Conservation (phyloP, 2,113 vertebrate genomes). For the Ophiodon elongatus region DNA sequence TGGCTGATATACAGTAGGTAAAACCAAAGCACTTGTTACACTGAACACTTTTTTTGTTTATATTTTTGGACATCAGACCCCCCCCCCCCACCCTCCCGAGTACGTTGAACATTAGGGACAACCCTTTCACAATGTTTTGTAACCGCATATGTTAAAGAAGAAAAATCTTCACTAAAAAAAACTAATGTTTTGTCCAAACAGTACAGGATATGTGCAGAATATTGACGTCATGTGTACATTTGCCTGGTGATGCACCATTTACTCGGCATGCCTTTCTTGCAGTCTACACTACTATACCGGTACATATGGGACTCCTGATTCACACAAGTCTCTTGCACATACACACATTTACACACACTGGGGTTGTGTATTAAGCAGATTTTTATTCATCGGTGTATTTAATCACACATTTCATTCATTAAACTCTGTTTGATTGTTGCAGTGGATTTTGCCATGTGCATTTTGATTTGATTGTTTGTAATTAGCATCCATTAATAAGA, state of each 20-base stretch:
- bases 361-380: slow-evolving; percentile 51
- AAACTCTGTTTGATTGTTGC: slow-evolving; percentile 72
- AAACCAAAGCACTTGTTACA: slow-evolving; percentile 62
- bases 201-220: slow-evolving; percentile 31
- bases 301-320: slow-evolving; percentile 24
- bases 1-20: slow-evolving; percentile 4
- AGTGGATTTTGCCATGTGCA: slow-evolving; percentile 24
- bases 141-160: slow-evolving; percentile 1
- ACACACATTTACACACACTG: slow-evolving; percentile 39
- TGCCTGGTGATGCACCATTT: slow-evolving; percentile 43
- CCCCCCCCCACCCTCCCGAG: background rate
- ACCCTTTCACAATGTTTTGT: slow-evolving; percentile 17
- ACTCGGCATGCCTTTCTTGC: slow-evolving; percentile 57
- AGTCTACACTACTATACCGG: slow-evolving; percentile 29
- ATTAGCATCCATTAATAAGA: background rate
- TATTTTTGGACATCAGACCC: background rate
- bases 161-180: background rate
- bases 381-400: slow-evolving; percentile 65
- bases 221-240: slow-evolving; percentile 19
- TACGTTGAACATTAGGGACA: background rate
- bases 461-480: slow-evolving; percentile 33
- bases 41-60: slow-evolving; percentile 11
- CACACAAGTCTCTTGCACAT: slow-evolving; percentile 28
- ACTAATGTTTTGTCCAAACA: slow-evolving; percentile 30
- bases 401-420: slow-evolving; percentile 72